Percentiles rank a stretch among this genome's conserved stretches.
These are phyloP conservation scores for Xenops minutus DNA, from an alignment of 2,797 vertebrate species.

Conservation along the genomic window DNA sequence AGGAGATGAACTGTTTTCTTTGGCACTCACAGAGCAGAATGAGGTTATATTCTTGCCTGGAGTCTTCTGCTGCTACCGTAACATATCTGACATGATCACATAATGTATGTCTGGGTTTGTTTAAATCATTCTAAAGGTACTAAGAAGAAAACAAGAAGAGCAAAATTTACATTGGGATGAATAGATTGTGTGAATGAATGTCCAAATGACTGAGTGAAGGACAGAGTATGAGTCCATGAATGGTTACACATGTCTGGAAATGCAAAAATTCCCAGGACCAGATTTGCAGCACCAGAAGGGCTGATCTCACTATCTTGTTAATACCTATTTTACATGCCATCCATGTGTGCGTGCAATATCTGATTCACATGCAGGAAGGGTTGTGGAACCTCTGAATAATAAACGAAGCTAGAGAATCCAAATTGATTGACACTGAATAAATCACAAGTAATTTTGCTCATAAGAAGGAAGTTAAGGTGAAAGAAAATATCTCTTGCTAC, in stretches of 20 bases:
- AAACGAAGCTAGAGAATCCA: background rate
- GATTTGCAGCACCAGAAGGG: background rate
- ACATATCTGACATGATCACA: background rate
- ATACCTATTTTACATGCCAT: background rate
- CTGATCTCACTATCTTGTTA: background rate
- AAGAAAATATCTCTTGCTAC: background rate
- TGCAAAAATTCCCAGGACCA: background rate
- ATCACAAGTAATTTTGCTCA: conserved; percentile 7
- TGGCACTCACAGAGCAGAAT: background rate
- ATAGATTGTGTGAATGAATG: background rate
- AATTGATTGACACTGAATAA: conserved; percentile 24
- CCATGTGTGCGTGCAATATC: background rate
- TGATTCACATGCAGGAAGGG: background rate
- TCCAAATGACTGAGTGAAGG: background rate
- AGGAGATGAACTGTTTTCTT: background rate
- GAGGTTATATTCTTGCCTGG: background rate
- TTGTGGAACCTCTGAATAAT: background rate
- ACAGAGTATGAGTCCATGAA: background rate
- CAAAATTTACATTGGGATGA: background rate
- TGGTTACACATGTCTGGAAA: fast-evolving
- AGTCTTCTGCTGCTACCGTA: background rate
- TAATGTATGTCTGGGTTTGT: background rate
- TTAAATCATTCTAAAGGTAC: background rate
- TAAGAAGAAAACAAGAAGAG: background rate
- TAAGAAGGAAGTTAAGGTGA: background rate